These are phyloP conservation scores for Oryzias celebensis DNA, from an alignment of 2,113 vertebrate genomes.

Conservation along the genomic window DNA sequence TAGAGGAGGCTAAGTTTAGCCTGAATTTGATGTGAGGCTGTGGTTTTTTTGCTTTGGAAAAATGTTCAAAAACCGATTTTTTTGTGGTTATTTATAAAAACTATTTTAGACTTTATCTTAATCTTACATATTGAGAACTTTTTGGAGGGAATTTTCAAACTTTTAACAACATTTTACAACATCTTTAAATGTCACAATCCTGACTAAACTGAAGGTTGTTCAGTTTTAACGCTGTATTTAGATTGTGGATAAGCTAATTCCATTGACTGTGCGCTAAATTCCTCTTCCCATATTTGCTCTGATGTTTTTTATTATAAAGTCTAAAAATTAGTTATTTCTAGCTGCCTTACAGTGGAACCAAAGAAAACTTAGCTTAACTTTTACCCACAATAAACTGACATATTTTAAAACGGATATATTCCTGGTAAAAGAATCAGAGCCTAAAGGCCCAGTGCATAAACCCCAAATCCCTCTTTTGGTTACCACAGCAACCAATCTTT, in stretches of 20 bases:
- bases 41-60: background rate
- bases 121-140: no score
- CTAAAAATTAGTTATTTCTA: background rate
- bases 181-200: no score
- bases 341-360: background rate
- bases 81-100: background rate
- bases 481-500: slow-evolving; percentile 55
- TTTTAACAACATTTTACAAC: no score
- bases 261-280: background rate
- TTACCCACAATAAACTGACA: background rate
- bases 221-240: background rate
- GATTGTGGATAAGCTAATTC: background rate
- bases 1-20: slow-evolving; percentile 9
- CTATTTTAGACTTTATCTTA: background rate
- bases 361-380: background rate
- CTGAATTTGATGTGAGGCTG: slow-evolving; percentile 10
- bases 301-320: no score
- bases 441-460: slow-evolving; percentile 28
- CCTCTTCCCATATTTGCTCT: no score
- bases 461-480: slow-evolving; percentile 44
- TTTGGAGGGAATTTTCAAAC: no score
- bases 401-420: background rate
- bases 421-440: background rate
- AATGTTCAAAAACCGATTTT: background rate
- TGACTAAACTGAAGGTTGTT: no score